These are phyloP conservation scores for Drosophila elegans DNA, from an alignment of 1,140 invertebrate species.

Conservation along the genomic window DNA sequence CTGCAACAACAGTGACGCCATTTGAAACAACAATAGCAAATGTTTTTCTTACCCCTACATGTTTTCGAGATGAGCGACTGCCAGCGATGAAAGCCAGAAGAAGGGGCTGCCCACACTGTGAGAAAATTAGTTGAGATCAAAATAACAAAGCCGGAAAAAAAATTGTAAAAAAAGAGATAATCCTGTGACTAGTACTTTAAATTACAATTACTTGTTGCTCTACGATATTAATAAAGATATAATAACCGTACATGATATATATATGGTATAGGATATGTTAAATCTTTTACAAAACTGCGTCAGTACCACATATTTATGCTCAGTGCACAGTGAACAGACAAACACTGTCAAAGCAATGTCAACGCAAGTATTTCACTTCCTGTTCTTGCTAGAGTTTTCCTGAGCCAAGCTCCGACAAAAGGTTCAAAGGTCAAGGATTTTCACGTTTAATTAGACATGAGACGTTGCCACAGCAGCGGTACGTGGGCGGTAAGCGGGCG, in stretches of 20 bases:
- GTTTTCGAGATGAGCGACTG: constrained; percentile 29
- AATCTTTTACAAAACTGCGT: too few species aligned
- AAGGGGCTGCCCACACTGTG: constrained; percentile 6
- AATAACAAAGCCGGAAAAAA: too few species aligned
- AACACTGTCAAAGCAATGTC: constrained; percentile 51
- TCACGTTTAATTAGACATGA: constrained; percentile 69
- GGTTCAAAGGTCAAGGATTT: constrained; percentile 76
- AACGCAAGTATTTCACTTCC: constrained; percentile 81
- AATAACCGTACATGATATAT: too few species aligned
- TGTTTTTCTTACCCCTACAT: constrained; percentile 32
- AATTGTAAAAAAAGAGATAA: too few species aligned
- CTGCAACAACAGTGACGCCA: constrained; percentile 55
- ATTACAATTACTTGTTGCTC: too few species aligned
- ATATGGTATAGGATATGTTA: too few species aligned
- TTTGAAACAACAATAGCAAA: constrained; percentile 67
- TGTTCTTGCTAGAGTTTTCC: constrained; percentile 25
- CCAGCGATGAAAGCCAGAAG: constrained; percentile 13
- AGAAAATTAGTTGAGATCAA: not conserved
- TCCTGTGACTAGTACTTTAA: too few species aligned
- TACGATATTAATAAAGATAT: too few species aligned
- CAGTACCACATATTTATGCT: not conserved
- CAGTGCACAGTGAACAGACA: not conserved
- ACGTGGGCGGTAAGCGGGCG: constrained; percentile 22
- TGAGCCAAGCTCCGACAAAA: constrained; percentile 19
- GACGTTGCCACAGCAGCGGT: constrained; percentile 19